Conservation (phyloP, 2,888 invertebrate species). For the Acanthosepion esculentum region DNA sequence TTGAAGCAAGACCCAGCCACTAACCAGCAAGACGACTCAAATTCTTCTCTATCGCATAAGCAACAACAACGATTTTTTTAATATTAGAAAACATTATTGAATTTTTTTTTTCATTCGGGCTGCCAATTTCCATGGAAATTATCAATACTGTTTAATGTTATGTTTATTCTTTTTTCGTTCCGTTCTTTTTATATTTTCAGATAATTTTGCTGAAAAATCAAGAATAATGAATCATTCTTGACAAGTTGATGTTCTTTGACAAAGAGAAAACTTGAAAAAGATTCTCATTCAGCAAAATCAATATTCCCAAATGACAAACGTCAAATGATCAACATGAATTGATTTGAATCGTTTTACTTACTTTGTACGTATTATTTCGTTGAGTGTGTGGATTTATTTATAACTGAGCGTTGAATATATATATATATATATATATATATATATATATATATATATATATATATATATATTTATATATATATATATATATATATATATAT, state of each 20-base stretch:
- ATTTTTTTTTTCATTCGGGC: neutral
- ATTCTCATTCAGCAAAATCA: neutral
- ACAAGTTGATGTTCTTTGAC: neutral
- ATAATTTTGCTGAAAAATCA: neutral
- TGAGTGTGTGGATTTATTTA: too few species aligned
- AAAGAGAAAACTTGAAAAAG: too few species aligned
- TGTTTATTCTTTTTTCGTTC: neutral
- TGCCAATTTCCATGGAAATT: neutral
- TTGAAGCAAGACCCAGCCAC: too few species aligned
- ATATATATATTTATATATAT: conserved; percentile 38
- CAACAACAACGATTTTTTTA: neutral
- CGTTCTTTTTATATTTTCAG: neutral
- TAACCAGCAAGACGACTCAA: neutral
- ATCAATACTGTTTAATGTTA: neutral
- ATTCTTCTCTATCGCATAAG: neutral
- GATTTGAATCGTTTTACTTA: neutral
- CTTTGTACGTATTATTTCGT: too few species aligned
- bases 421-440: conserved; percentile 36
- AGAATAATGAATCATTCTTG: neutral
- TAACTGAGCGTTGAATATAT: neutral
- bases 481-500: conserved; percentile 38
- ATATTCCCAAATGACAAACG: neutral
- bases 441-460: conserved; percentile 41
- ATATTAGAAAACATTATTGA: neutral
- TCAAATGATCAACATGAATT: neutral